These are phyloP conservation scores for Castor canadensis DNA, from an alignment of 2,113 vertebrate genomes.

Conservation along the genomic window DNA sequence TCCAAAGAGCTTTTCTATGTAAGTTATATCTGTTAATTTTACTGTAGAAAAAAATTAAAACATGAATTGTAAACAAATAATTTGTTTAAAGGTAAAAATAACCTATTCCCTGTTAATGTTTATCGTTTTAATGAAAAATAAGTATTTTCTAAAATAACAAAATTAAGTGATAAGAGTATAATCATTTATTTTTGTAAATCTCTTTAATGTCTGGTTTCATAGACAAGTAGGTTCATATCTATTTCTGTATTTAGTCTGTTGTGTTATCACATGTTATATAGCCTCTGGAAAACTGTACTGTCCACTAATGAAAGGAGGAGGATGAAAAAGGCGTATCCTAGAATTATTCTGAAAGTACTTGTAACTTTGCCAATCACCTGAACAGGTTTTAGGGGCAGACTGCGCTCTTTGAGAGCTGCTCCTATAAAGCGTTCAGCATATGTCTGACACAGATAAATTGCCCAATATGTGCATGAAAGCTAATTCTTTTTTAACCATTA, in stretches of 20 bases:
- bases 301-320: not conserved
- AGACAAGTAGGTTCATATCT: not conserved
- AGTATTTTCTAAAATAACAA: not conserved
- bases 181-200: not conserved
- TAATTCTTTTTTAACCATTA: not conserved
- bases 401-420: not conserved
- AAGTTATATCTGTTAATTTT: constrained; percentile 15
- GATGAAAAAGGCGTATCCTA: not conserved
- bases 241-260: not conserved
- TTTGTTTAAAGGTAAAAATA: not conserved
- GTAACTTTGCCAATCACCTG: not conserved
- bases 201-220: constrained; percentile 39
- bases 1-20: not conserved
- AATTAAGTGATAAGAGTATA: not conserved
- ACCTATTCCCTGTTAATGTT: not conserved
- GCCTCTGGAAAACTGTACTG: not conserved
- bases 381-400: not conserved
- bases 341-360: not conserved
- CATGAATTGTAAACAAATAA: constrained; percentile 10
- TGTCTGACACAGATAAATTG: not conserved
- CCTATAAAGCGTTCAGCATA: not conserved
- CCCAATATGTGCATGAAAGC: not conserved
- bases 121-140: not conserved
- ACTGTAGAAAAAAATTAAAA: not conserved
- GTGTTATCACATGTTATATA: not conserved